phyloP scores from a whole-genome alignment of 2,797 vertebrate species.

The Siniperca obscura region DNA sequence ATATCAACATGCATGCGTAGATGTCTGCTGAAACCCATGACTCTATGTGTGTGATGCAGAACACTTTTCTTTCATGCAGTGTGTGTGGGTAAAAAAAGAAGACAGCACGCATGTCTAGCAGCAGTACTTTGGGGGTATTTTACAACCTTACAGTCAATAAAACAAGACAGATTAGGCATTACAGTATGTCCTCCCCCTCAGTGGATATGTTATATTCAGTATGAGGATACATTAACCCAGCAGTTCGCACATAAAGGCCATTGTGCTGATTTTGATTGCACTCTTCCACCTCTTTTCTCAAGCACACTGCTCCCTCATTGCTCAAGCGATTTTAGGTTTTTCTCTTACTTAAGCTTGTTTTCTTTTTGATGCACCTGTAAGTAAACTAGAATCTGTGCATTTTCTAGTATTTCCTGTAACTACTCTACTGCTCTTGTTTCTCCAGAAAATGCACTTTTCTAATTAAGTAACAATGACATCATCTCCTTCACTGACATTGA shows the following conservation, averaged over 20 bases:
- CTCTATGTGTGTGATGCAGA: neutral
- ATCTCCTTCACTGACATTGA: conserved; percentile 21
- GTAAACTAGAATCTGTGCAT: neutral
- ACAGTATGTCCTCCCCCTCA: conserved; percentile 24
- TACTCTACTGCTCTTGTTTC: neutral
- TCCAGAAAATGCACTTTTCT: conserved; percentile 18
- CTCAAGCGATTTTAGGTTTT: neutral
- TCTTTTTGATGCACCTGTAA: neutral
- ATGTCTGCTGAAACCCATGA: conserved; percentile 12
- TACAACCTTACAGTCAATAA: conserved; percentile 43
- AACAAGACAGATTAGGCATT: conserved; percentile 38
- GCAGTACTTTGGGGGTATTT: conserved; percentile 40
- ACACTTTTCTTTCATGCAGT: neutral
- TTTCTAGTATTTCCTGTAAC: neutral
- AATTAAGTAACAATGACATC: conserved; percentile 49
- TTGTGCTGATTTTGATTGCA: neutral
- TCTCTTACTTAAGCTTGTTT: neutral
- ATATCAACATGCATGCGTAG: conserved; percentile 4
- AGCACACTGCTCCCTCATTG: neutral
- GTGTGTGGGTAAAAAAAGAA: conserved; percentile 45
- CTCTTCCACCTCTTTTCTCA: neutral
- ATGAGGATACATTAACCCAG: conserved; percentile 29
- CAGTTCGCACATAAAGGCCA: neutral
- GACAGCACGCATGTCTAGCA: conserved; percentile 27
- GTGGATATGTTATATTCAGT: conserved; percentile 11